Conservation (phyloP, 1,140 invertebrate genomes). For the Drosophila hydei region DNA sequence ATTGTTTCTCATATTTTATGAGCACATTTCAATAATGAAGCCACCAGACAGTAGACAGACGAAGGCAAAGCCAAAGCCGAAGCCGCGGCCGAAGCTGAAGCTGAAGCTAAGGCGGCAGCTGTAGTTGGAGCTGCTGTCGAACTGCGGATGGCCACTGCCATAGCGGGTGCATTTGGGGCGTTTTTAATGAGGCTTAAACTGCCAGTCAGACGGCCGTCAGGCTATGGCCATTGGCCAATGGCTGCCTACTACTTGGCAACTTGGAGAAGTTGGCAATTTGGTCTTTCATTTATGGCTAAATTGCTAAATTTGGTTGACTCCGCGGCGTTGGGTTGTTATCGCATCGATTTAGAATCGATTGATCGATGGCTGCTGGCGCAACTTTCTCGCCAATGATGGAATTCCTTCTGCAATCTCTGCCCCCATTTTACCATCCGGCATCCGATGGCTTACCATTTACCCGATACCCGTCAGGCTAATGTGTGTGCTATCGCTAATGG, state of each 20-base stretch:
- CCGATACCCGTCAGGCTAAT: constrained; percentile 20
- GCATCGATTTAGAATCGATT: constrained; percentile 55
- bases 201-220: constrained; percentile 43
- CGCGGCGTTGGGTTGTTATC: constrained; percentile 43
- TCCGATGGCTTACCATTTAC: constrained; percentile 13
- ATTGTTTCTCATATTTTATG: constrained; percentile 78
- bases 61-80: not conserved
- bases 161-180: constrained; percentile 62
- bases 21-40: constrained; percentile 71
- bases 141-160: constrained; percentile 19
- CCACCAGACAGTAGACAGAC: constrained; percentile 15
- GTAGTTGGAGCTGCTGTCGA: constrained; percentile 2
- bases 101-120: not conserved
- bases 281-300: constrained; percentile 69
- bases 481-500: constrained; percentile 27
- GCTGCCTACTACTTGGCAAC: constrained; percentile 21
- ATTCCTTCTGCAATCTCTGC: constrained; percentile 7
- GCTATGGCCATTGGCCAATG: constrained; percentile 17
- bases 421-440: not conserved
- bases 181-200: constrained; percentile 73
- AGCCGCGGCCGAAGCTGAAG: not conserved
- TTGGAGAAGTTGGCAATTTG: constrained; percentile 47
- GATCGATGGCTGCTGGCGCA: constrained; percentile 37
- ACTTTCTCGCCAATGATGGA: constrained; percentile 48
- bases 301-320: constrained; percentile 69